Base-by-base conservation (phyloP, 2,113 vertebrate species). In the Tyto alba region DNA sequence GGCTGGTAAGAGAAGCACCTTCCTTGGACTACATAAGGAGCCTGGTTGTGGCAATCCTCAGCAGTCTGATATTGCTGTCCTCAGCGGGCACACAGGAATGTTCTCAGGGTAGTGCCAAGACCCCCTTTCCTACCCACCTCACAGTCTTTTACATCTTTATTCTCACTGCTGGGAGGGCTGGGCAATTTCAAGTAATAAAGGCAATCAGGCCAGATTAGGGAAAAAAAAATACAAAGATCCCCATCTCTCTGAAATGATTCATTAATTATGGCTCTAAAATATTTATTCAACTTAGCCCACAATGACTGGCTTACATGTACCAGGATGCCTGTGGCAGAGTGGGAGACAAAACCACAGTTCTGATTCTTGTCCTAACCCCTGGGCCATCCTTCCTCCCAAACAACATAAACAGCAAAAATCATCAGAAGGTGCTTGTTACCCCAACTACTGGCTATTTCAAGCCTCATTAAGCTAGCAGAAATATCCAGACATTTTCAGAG, bases 281-380 rank as follows among this genome's bases (percentile, higher is more conserved):
- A 64, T 36, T 50, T 36, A 27, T 43, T 53, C 32, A 71, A 9
- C 15, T 57, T 16, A 43, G n/a, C 47, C 40, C 74, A 85, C 41
- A 62, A 5, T 5, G 7, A 81, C 43, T 48, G 53, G 14, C 15
- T 62, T 1, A 3, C 1, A 1, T 3, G 9, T 17, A 57, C 22
- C 53, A n/a, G 66, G 59, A 73, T 1, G 6, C 60, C 38, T 27
- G 41, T 43, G 59, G 63, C 64, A 89, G 66, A 88, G 45, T 1
- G 78, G 53, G n/a, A 88, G 43, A 71, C 25, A 43, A 79, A 88
- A 26, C 18, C 36, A 77, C 43, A 63, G 23, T 1, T 76, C n/a
- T 68, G 34, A 72, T 64, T 52, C 40, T 57, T 67, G 52, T 30
- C 45, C 76, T 52, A 43, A 77, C 1, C n/a, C 43, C 9, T 17